These are phyloP conservation scores for Trisateles emortualis DNA, from an alignment of 2,888 invertebrate species.

Conservation along the genomic window DNA sequence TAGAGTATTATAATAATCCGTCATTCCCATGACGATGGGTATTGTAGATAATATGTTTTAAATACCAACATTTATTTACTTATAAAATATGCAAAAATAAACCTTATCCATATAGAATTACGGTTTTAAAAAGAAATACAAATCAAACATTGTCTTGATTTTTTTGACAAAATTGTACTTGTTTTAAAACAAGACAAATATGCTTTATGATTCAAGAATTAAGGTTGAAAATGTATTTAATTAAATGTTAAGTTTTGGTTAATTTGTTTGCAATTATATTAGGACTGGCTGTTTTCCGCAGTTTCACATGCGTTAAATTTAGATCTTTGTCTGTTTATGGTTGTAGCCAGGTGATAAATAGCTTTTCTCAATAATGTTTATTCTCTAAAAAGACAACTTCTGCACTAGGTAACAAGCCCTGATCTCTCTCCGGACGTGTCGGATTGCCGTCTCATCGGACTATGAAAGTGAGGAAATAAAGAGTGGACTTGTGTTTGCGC, in stretches of 20 bases:
- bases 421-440: too few species aligned
- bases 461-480: too few species aligned
- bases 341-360: too few species aligned
- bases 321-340: too few species aligned
- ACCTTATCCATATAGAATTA: not conserved
- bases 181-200: not conserved
- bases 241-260: not conserved
- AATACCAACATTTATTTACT: slow-evolving; percentile 3
- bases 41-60: slow-evolving; percentile 4
- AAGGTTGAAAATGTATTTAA: not conserved
- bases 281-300: too few species aligned
- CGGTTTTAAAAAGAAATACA: not conserved
- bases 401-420: too few species aligned
- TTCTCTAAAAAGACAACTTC: too few species aligned
- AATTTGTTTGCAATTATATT: not conserved
- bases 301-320: too few species aligned
- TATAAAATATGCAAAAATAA: not conserved
- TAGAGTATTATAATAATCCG: slow-evolving; percentile 48
- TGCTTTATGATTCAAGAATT: not conserved
- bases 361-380: too few species aligned
- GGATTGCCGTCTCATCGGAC: too few species aligned
- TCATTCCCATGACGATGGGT: slow-evolving; percentile 48
- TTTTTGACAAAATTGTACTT: not conserved
- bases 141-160: not conserved
- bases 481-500: too few species aligned